phyloP scores from a whole-genome alignment of 2,888 invertebrate species.

The Euplexia lucipara region DNA sequence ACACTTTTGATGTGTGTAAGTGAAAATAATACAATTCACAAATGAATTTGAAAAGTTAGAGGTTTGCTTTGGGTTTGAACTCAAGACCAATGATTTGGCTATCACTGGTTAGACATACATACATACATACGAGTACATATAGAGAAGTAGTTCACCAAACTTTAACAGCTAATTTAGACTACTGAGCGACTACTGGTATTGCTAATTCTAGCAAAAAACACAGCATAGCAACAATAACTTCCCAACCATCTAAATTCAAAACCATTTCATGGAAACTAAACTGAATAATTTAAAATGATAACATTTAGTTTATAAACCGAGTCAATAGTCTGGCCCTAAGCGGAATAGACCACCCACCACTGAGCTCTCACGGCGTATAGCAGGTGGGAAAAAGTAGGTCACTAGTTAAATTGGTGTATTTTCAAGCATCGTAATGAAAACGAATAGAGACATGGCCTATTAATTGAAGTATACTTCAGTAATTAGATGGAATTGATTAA shows the following conservation, averaged over 20 bases:
- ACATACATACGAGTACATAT: too few species aligned
- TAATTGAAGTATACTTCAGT: constrained; percentile 24
- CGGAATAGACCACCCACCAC: constrained; percentile 23
- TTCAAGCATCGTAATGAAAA: constrained; percentile 34
- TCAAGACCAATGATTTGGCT: too few species aligned
- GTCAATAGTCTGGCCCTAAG: constrained; percentile 28
- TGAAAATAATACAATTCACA: too few species aligned
- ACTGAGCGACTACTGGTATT: not conserved
- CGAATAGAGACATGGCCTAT: constrained; percentile 10
- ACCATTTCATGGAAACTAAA: not conserved
- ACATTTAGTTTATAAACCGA: constrained; percentile 11
- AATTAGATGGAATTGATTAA: constrained; percentile 22
- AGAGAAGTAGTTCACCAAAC: too few species aligned
- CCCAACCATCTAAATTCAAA: constrained; percentile 11
- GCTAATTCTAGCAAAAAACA: not conserved
- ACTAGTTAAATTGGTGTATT: constrained; percentile 35
- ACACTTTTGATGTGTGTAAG: too few species aligned
- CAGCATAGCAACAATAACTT: not conserved
- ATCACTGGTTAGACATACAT: too few species aligned
- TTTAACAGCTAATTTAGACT: too few species aligned
- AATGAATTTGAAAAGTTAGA: too few species aligned
- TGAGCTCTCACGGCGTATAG: constrained; percentile 28
- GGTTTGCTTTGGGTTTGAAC: too few species aligned
- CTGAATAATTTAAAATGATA: constrained; percentile 13
- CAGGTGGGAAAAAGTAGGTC: constrained; percentile 21